phyloP scores from a whole-genome alignment of 2,797 vertebrate species.

The Podargus strigoides region DNA sequence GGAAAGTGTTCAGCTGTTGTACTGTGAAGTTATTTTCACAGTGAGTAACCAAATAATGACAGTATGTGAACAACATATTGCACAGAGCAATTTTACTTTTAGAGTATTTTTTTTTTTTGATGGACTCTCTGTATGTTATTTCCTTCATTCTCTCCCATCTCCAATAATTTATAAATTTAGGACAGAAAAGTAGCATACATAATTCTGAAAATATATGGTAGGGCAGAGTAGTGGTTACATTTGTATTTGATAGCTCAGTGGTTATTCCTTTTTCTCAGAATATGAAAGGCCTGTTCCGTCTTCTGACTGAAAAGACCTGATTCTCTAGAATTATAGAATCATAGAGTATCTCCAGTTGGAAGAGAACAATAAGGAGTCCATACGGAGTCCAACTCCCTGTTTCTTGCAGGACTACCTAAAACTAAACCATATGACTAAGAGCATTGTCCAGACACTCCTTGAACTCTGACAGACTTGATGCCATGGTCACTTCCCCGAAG shows the following conservation, averaged over 20 bases:
- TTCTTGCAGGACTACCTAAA: not conserved
- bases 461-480: not conserved
- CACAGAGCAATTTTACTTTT: not conserved
- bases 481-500: not conserved
- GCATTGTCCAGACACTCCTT: too few relatives aligned
- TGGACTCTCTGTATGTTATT: not conserved
- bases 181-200: not conserved
- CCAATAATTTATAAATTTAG: not conserved
- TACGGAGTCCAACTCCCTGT: not conserved
- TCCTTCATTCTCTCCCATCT: not conserved
- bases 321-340: not conserved
- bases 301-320: not conserved
- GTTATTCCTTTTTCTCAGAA: not conserved
- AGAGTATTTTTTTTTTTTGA: not conserved
- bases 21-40: not conserved
- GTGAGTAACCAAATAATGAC: not conserved
- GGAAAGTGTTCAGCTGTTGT: not conserved
- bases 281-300: not conserved
- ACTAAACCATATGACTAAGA: not conserved
- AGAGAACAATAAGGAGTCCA: too few relatives aligned
- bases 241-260: not conserved
- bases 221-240: not conserved
- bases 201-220: not conserved
- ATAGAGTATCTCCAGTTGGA: not conserved
- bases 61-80: not conserved